Evolutionary conservation across 2,888 invertebrate genomes (phyloP), one percentile per base, ranked within the genome.

Genomic region (Thera obeliscata): DNA sequence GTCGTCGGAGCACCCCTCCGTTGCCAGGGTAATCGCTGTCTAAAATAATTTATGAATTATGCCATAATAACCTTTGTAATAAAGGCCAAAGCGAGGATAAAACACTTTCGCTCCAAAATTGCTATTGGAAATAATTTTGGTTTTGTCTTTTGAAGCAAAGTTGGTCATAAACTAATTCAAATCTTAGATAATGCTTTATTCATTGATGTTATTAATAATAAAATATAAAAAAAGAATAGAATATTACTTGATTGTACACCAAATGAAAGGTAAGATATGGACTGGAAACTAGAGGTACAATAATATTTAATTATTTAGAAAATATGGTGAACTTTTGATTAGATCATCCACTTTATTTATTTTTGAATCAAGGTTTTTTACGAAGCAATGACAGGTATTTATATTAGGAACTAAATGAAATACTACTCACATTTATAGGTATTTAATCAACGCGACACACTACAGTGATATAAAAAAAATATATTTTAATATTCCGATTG

Each of bases 41-140:
- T 86, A 83, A 87, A 86, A 88, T 89, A 89, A 89, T 89, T 88
- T 87, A 89, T 89, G 90, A 89, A 89, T 87, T 87, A 89, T 87
- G 88, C 86, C 86, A 86, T 89, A 87, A 88, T 90, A 89, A 87
- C 86, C 84, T 84, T 82, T 83, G 86, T 86, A 90, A 88, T 90
- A 90, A 89, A 86, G 85, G 85, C 79, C 78, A 81, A 78, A 75
- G 80, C 77, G 76, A 78, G 81, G 83, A 85, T 87, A 85, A 86
- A 87, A 85, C 82, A 82, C 82, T 72, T 86, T 82, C 77, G 82
- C 83, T 77, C 82, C 85, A 82, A 86, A 86, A 84, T 87, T 85
- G 83, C 81, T 83, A 82, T 82, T 77, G 81, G 81, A 79, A 81
- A 72, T 70, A 67, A 74, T 71, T 70, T 73, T 70, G 74, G 62